Base-by-base conservation (phyloP, 2,888 invertebrate genomes). In the Antheraea assamensis region DNA sequence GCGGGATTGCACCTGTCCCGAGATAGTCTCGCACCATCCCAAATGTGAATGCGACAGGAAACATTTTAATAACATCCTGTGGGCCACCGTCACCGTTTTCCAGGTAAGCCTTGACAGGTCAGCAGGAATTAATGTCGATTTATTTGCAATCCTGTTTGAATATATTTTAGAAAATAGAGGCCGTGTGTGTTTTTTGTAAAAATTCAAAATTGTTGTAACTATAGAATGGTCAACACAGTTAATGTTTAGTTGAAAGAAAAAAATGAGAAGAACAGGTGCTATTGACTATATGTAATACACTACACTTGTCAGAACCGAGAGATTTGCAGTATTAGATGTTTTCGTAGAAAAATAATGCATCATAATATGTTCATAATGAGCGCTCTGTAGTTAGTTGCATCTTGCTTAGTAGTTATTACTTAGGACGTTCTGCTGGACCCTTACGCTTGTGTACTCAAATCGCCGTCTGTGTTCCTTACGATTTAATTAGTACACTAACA, bases 1-100 rank as follows among this genome's bases (percentile, higher is more conserved):
- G 95, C 96, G 97, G 92, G 97, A 98, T 95, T 99, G 99, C 96
- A 97, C 97, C 94, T 99, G 99, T 96, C 96, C 97, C 90, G 98
- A 98, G 96, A 98, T 98, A 95, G 96, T 97, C 92, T 97, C 97
- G 92, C 97, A 97, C 93, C 97, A 97, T 95, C 97, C 97, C 92
- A 96, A 97, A 95, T 99, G 99, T 96, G 97, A 97, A 95, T 99
- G 99, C 96, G 98, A 98, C 96, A 96, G 99, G 95, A 99, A 98
- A 96, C 98, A 99, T 96, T 99, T 98, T 97, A 98, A 99, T 97
- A 98, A 98, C 96, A 97, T 99, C 96, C 96, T 99, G 88, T 98
- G 98, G 98, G 98, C 99, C 85, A 98, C 98, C 85, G 98, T 99
- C 95, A 99, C 99, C 91, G 99, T 99, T 81, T 99, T 99, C 93